phyloP scores from a whole-genome alignment of 1,140 invertebrate species.

The Myzus persicae region DNA sequence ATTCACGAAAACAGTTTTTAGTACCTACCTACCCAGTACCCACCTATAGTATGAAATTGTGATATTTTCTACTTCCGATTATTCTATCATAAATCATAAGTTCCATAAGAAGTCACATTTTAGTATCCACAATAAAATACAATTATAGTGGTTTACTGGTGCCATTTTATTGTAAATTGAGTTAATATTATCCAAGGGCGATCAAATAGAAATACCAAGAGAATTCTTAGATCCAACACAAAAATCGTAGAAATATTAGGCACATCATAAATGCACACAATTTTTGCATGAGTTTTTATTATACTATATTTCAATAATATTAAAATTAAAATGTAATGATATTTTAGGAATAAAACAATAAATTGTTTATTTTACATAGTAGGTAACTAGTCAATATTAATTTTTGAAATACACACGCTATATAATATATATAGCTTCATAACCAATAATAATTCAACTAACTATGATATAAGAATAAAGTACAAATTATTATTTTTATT shows the following conservation, averaged over 20 bases:
- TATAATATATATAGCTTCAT: background rate
- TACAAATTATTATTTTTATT: background rate
- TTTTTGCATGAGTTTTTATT: background rate
- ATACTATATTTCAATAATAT: background rate
- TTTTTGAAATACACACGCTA: background rate
- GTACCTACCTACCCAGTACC: background rate
- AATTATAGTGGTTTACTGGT: background rate
- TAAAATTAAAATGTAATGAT: background rate
- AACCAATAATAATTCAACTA: background rate
- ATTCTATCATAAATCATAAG: background rate
- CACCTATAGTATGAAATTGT: background rate
- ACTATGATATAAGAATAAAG: background rate
- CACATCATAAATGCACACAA: background rate
- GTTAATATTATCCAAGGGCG: background rate
- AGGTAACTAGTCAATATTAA: background rate
- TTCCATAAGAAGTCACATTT: background rate
- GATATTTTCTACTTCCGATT: background rate
- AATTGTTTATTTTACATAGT: background rate
- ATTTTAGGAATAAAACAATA: background rate
- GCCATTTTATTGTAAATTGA: background rate
- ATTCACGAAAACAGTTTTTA: background rate
- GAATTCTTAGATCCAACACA: background rate
- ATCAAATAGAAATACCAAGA: conserved; percentile 3
- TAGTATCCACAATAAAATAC: background rate
- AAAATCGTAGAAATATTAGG: background rate